Evolutionary conservation across 2,888 invertebrate species (phyloP), one percentile per base, ranked within the genome.

Genomic region (Encarsia formosa): DNA sequence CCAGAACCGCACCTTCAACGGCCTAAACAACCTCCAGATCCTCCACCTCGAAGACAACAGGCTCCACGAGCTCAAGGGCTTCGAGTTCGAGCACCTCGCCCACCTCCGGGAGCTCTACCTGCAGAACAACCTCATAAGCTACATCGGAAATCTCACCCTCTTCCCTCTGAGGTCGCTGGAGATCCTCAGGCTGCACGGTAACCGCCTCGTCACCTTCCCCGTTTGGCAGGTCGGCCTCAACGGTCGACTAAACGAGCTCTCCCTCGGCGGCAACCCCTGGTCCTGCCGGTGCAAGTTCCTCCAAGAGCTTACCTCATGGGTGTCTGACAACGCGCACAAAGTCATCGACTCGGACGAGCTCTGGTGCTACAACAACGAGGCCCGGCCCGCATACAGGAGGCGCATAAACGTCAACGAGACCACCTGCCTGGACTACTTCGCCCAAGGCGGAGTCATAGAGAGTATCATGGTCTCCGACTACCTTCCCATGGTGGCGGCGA

Each of bases 1-100:
- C 65, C 88, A 89, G 75, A 94, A 94, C 73, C 84, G 90, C 65
- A 91, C 92, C n/a, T 92, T 94, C 75, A 86, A 88, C 65, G 92
- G 93, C 22, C 76, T 93, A 54, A 85, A 84, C 63, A 82, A 87
- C 61, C 77, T 94, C 50, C 86, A 87, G 70, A 83, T 83, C 35
- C 77, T 94, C 18, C 91, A 94, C 74, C 78, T 94, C 60, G 91
- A 93, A 65, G 87, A 89, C 74, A 94, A 94, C 74, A 84, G 84
- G 61, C 80, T 94, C 32, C 83, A 79, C 65, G 82, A 86, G 63
- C 75, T 94, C 49, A 85, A 88, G 67, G 90, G 92, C 5, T 86
- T 84, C 69, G 91, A 93, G 73, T 92, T 94, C 71, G 88, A 89
- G 63, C 85, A 88, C 66, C 76, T 94, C 56, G 82, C 82, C 42